Conservation (phyloP, 2,888 invertebrate genomes). For the Brachyopa scutellaris region DNA sequence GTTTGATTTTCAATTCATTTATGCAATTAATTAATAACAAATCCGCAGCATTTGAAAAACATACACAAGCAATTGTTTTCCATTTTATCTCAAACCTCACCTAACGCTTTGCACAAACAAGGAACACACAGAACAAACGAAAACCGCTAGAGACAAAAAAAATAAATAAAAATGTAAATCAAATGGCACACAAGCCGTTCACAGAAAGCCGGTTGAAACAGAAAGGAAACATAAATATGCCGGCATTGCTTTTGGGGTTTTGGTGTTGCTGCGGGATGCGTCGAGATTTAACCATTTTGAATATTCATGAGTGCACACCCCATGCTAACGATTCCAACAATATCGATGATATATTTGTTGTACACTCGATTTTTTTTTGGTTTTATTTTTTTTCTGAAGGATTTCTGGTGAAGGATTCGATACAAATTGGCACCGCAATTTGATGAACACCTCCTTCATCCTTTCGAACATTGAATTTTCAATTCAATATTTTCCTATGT, state of each 20-base stretch:
- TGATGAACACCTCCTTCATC: conserved; percentile 28
- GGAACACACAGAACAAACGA: conserved; percentile 1
- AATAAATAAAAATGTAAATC: conserved; percentile 51
- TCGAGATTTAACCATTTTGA: conserved; percentile 67
- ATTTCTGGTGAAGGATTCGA: conserved; percentile 26
- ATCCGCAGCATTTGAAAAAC: too few relatives aligned
- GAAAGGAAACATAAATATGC: conserved; percentile 63
- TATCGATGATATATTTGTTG: conserved; percentile 57
- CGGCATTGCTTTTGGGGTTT: conserved; percentile 51
- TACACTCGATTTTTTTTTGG: not conserved
- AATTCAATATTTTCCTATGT: conserved; percentile 70
- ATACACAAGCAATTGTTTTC: conserved; percentile 28
- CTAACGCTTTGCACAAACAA: conserved; percentile 27
- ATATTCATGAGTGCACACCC: conserved; percentile 71
- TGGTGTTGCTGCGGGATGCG: conserved; percentile 48
- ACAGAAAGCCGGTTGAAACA: conserved; percentile 7
- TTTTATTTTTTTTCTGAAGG: not conserved
- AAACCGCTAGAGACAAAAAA: not conserved
- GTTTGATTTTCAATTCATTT: too few relatives aligned
- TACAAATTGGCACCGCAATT: conserved; percentile 65
- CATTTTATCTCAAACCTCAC: conserved; percentile 35
- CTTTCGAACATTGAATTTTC: conserved; percentile 24
- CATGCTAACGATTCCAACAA: conserved; percentile 64
- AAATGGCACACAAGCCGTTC: conserved; percentile 32
- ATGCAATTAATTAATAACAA: too few relatives aligned